These are phyloP conservation scores for Drosophila gaucha DNA, from an alignment of 2,888 invertebrate species.

Conservation along the genomic window DNA sequence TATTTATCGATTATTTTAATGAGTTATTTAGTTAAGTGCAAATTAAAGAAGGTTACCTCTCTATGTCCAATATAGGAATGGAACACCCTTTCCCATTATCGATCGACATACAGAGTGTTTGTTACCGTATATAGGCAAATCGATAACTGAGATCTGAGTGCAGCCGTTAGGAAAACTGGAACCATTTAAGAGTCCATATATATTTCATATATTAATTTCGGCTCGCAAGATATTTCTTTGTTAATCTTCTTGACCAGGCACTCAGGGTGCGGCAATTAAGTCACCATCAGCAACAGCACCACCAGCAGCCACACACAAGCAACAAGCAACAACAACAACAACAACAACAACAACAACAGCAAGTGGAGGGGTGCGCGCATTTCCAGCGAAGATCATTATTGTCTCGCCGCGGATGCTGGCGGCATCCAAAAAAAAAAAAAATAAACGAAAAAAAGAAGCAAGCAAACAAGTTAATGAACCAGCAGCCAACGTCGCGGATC, in stretches of 20 bases:
- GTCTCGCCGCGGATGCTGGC: conserved; percentile 70
- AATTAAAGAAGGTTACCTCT: too few species aligned
- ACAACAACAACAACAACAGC: conserved; percentile 15
- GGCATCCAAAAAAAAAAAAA: conserved; percentile 41
- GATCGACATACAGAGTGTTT: too few species aligned
- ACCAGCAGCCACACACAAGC: conserved; percentile 16
- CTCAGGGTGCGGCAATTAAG: conserved; percentile 76
- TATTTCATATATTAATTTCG: conserved; percentile 19
- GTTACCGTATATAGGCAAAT: neutral
- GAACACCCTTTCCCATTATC: too few species aligned
- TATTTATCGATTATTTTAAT: too few species aligned
- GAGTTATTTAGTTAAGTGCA: too few species aligned
- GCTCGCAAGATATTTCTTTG: conserved; percentile 40
- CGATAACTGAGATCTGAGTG: neutral
- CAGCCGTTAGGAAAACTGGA: too few species aligned
- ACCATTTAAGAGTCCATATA: neutral
- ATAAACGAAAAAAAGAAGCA: conserved; percentile 23
- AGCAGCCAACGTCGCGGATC: conserved; percentile 54
- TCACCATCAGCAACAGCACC: conserved; percentile 51
- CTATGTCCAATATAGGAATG: too few species aligned
- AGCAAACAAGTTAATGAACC: conserved; percentile 78
- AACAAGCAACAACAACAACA: neutral
- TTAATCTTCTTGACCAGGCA: conserved; percentile 62
- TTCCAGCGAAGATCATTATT: conserved; percentile 77
- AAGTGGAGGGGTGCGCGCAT: conserved; percentile 42